A percentile compares a stretch with the other conserved stretches of the same genome.
These are phyloP conservation scores for Nomia melanderi DNA, from an alignment of 1,140 invertebrate species.

Conservation along the genomic window DNA sequence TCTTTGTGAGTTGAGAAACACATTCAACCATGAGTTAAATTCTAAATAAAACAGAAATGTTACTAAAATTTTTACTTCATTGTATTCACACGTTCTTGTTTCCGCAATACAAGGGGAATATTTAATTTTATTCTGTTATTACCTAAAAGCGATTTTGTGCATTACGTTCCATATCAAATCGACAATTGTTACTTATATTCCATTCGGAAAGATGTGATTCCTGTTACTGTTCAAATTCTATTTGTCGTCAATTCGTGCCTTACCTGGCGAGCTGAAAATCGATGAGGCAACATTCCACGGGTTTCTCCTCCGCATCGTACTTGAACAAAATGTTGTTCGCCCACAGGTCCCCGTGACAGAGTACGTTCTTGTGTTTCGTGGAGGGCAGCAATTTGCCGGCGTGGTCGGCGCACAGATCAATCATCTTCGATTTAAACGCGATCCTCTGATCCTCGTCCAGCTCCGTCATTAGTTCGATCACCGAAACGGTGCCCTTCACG, in stretches of 20 bases:
- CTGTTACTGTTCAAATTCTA: too few species aligned
- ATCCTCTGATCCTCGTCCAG: conserved; percentile 47
- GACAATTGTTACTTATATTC: too few species aligned
- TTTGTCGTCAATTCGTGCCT: conserved; percentile 16
- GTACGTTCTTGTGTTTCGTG: conserved; percentile 79
- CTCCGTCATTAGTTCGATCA: conserved; percentile 64
- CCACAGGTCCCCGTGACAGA: conserved; percentile 86
- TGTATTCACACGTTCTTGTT: too few species aligned
- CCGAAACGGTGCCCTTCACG: conserved; percentile 66
- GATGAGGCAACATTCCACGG: conserved; percentile 80
- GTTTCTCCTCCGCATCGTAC: conserved; percentile 74
- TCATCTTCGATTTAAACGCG: conserved; percentile 58
- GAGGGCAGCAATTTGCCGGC: conserved; percentile 78
- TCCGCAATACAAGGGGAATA: too few species aligned
- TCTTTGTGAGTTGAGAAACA: too few species aligned
- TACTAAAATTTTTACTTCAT: too few species aligned
- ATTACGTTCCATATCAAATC: too few species aligned
- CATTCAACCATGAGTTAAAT: too few species aligned
- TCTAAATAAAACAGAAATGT: too few species aligned
- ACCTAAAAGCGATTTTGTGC: too few species aligned
- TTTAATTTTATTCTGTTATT: too few species aligned
- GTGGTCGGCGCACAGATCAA: conserved; percentile 42
- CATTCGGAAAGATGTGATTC: too few species aligned
- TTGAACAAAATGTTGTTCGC: conserved; percentile 85
- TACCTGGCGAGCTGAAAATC: conserved; percentile 85